Percentiles rank a stretch among this genome's conserved stretches.
phyloP scores from a whole-genome alignment of 2,888 invertebrate genomes.

The Himalopsyche tibetana region DNA sequence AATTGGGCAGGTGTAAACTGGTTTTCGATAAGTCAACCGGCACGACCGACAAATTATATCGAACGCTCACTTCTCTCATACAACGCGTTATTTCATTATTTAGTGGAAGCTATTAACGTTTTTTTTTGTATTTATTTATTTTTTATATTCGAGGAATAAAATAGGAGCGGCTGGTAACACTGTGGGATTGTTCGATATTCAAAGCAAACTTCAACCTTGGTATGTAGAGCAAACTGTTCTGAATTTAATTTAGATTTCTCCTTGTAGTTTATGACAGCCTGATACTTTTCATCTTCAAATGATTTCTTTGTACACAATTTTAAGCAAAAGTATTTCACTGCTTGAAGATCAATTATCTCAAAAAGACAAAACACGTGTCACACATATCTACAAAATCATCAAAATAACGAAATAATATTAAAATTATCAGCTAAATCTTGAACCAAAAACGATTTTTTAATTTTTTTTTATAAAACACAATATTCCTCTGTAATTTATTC shows the following conservation, averaged over 20 bases:
- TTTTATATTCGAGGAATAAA: not conserved
- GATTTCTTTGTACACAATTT: too few species aligned
- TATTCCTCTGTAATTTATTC: too few species aligned
- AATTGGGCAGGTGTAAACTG: constrained; percentile 49
- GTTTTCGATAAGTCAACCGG: constrained; percentile 28
- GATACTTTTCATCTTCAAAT: not conserved
- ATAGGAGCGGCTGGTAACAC: not conserved
- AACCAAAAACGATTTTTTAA: too few species aligned
- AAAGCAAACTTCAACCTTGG: not conserved
- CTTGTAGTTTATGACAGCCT: not conserved
- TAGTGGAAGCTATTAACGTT: constrained; percentile 39
- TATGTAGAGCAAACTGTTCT: constrained; percentile 10
- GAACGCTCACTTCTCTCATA: not conserved
- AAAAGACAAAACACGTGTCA: too few species aligned
- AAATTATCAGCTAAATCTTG: too few species aligned
- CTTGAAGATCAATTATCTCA: too few species aligned
- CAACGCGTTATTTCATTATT: constrained; percentile 49
- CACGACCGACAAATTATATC: constrained; percentile 39
- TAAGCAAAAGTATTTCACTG: too few species aligned
- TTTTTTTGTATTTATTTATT: not conserved
- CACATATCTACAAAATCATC: too few species aligned
- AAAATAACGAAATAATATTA: too few species aligned
- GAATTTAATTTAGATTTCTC: not conserved
- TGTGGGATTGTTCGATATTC: not conserved
- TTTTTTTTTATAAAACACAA: too few species aligned